Evolutionary conservation across 2,888 invertebrate species (phyloP).

Genomic region (Eristalinus aeneus): DNA sequence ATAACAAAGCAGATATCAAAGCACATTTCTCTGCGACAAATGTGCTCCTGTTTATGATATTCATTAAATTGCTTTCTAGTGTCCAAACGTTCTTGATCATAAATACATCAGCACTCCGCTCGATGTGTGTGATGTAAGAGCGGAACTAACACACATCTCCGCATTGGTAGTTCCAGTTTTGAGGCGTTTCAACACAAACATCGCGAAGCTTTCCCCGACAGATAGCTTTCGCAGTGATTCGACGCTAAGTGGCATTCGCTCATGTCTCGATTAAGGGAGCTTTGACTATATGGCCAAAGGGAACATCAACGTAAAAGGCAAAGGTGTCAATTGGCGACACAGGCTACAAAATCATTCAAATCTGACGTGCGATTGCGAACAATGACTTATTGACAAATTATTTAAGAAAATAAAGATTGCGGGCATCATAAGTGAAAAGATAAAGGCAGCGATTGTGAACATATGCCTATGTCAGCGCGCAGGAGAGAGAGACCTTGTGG

Average conservation of each 20-base stretch:
- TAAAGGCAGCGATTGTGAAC: not conserved
- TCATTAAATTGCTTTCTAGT: not conserved
- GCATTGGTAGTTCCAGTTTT: no score
- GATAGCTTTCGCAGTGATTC: no score
- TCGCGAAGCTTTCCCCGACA: no score
- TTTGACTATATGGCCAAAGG: no score
- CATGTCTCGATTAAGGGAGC: no score
- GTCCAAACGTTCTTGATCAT: not conserved
- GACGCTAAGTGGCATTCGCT: no score
- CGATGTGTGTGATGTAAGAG: not conserved
- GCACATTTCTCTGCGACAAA: not conserved
- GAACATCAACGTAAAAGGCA: no score
- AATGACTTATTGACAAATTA: not conserved
- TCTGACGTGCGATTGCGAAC: not conserved
- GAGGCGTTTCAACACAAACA: no score
- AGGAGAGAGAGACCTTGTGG: not conserved
- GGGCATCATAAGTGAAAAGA: not conserved
- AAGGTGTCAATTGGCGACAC: not conserved
- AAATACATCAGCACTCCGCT: not conserved
- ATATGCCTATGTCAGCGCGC: no score
- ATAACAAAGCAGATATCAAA: no score
- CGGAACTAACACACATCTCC: no score
- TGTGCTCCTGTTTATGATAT: not conserved
- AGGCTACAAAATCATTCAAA: not conserved
- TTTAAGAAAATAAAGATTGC: not conserved